Conservation (phyloP, 2,888 invertebrate genomes). For the Orthosia incerta region DNA sequence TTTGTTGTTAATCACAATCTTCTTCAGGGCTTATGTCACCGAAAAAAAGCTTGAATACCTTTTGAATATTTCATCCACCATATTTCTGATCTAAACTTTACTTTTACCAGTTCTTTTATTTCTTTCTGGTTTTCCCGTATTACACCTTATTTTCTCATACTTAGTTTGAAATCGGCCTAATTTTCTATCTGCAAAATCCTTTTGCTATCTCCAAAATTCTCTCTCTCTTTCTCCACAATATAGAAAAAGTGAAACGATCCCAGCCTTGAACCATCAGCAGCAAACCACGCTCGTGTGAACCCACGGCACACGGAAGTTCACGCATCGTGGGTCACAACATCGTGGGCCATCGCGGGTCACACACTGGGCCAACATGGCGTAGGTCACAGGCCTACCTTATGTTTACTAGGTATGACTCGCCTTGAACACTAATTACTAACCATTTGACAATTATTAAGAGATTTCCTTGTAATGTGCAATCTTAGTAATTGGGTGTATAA, state of each 20-base stretch:
- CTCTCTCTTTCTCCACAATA: neutral
- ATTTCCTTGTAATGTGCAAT: constrained; percentile 35
- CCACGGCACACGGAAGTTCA: constrained; percentile 74
- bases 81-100: neutral
- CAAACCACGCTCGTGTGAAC: constrained; percentile 70
- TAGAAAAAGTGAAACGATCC: constrained; percentile 55
- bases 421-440: constrained; percentile 54
- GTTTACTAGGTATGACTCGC: constrained; percentile 50
- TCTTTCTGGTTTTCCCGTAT: no score
- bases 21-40: neutral
- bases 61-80: no score
- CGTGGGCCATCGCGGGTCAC: constrained; percentile 36
- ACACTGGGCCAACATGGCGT: constrained; percentile 46
- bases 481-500: constrained; percentile 52
- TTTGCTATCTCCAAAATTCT: neutral
- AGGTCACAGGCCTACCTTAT: constrained; percentile 46
- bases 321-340: constrained; percentile 58
- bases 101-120: no score
- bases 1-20: neutral
- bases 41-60: neutral
- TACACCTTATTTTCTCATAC: no score
- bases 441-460: constrained; percentile 66
- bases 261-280: constrained; percentile 58
- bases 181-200: neutral
- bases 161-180: no score